Conservation (phyloP, 2,113 vertebrate genomes). For the Oncorhynchus nerka region DNA sequence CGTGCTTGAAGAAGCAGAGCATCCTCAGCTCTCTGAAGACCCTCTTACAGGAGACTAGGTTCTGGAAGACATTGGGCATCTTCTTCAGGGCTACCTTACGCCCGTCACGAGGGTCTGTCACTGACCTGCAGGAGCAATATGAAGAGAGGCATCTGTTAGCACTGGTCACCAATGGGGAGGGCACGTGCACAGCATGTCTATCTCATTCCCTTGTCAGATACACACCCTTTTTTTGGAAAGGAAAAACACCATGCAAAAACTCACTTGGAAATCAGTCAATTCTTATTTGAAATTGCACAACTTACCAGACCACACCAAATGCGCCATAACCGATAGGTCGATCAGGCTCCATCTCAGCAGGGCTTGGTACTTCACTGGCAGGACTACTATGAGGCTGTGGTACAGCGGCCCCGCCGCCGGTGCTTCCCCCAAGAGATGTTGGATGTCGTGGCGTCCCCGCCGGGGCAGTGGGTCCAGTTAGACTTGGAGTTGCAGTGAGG, state of each 20-base stretch:
- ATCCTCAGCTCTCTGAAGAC: constrained; percentile 84
- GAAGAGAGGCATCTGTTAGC: background rate
- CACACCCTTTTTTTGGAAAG: no score
- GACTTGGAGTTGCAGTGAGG: constrained; percentile 68
- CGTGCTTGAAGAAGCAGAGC: constrained; percentile 87
- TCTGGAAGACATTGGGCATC: constrained; percentile 88
- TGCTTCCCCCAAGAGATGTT: constrained; percentile 66
- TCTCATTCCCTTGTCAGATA: no score
- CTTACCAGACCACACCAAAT: constrained; percentile 84
- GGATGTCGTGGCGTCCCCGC: constrained; percentile 73
- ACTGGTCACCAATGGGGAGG: no score
- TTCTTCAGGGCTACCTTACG: constrained; percentile 84
- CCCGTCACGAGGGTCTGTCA: constrained; percentile 81
- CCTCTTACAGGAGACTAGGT: constrained; percentile 84
- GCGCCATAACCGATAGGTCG: constrained; percentile 83
- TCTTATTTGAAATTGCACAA: background rate
- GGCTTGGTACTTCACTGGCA: constrained; percentile 75
- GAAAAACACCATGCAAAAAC: background rate
- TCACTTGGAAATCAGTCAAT: background rate
- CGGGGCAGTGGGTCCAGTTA: constrained; percentile 71
- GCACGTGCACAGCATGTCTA: no score
- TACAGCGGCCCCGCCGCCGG: constrained; percentile 72
- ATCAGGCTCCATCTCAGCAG: constrained; percentile 80
- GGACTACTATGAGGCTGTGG: constrained; percentile 78
- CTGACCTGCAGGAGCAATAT: constrained; percentile 65